phyloP scores from a whole-genome alignment of 2,888 invertebrate genomes.

The Nudaria mundana region DNA sequence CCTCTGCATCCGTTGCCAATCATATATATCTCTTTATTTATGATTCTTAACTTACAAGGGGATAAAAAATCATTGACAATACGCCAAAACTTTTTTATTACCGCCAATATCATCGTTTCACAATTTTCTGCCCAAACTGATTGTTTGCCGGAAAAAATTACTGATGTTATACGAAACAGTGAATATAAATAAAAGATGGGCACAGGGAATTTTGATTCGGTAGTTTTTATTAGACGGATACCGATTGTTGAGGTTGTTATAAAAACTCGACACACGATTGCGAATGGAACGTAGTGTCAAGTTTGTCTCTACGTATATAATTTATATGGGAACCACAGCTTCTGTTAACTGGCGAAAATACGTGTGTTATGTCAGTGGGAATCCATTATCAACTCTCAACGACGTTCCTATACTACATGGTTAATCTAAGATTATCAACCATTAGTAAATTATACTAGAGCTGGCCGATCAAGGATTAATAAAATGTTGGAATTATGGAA shows the following conservation, averaged over 20 bases:
- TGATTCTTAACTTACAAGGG: conserved; percentile 47
- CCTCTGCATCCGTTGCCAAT: conserved; percentile 50
- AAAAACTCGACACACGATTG: conserved; percentile 59
- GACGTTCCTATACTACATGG: no score
- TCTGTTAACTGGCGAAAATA: no score
- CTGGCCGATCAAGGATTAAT: no score
- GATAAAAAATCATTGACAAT: conserved; percentile 57
- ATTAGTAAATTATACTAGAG: no score
- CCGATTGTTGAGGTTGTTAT: conserved; percentile 58
- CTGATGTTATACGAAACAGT: conserved; percentile 75
- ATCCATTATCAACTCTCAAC: no score
- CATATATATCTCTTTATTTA: conserved; percentile 70
- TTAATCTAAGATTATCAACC: no score
- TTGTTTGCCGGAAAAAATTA: conserved; percentile 81
- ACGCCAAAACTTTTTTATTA: conserved; percentile 67
- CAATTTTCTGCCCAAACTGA: conserved; percentile 80
- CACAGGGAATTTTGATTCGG: conserved; percentile 76
- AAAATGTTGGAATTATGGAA: no score
- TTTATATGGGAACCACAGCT: conserved; percentile 41
- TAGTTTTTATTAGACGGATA: conserved; percentile 58
- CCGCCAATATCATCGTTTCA: conserved; percentile 71
- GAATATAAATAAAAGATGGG: conserved; percentile 77
- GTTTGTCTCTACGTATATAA: conserved; percentile 42
- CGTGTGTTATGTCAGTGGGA: no score
- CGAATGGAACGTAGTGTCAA: conserved; percentile 68